Conservation (phyloP, 2,888 invertebrate species). For the Dione vanillae region DNA sequence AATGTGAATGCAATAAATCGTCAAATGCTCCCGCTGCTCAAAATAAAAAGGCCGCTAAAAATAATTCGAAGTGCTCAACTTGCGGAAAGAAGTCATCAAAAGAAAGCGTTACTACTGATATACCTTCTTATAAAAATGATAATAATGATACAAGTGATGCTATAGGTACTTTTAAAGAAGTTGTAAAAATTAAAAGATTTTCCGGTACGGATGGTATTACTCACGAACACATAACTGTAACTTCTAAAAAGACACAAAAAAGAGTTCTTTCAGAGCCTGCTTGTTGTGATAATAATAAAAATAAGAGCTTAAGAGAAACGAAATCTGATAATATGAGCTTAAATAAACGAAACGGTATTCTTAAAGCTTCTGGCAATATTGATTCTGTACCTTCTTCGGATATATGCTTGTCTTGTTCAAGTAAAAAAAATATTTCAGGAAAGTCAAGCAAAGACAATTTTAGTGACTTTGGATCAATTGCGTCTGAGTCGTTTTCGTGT, state of each 20-base stretch:
- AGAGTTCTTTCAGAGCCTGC: constrained; percentile 45
- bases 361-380: constrained; percentile 4
- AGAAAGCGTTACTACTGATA: not conserved
- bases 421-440: not conserved
- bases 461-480: constrained; percentile 4
- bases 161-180: constrained; percentile 57
- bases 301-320: constrained; percentile 16
- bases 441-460: constrained; percentile 5
- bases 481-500: constrained; percentile 19
- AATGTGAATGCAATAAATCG: not conserved
- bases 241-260: constrained; percentile 57
- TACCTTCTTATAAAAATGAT: constrained; percentile 27
- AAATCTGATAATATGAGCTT: constrained; percentile 19
- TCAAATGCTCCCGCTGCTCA: constrained; percentile 2
- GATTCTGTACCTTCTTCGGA: not conserved
- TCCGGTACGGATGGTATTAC: constrained; percentile 57
- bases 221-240: constrained; percentile 56
- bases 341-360: not conserved
- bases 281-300: constrained; percentile 5
- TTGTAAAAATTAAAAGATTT: constrained; percentile 55
- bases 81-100: constrained; percentile 2
- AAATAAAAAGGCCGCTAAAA: not conserved
- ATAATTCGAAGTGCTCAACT: constrained; percentile 6
- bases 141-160: constrained; percentile 49
- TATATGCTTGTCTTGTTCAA: not conserved